Evolutionary conservation across 2,888 invertebrate species (phyloP), one percentile per base, ranked within the genome.

Genomic region (Yponomeuta cagnagella): DNA sequence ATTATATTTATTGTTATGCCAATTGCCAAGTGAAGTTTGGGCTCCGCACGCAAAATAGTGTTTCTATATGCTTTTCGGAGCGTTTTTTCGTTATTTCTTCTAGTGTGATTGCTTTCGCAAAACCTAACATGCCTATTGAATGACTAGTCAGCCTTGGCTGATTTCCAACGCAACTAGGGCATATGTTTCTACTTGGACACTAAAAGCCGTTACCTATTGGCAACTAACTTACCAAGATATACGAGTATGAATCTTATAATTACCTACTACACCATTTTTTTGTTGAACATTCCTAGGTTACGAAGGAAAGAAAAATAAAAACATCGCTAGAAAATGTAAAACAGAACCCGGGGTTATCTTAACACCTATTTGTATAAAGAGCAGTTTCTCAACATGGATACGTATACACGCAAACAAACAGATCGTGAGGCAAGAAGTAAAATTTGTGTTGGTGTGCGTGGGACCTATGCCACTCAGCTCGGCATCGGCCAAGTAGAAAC

Each of bases 121-220:
- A 58, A 58, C 4, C 52, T 58, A 58, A 58, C 52, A 33, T 9
- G 33, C 65, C 10, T 30, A 30, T 43, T 43, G 43, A 43, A 33
- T 65, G 65, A 23, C 67, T 52, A 52, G 48, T 23, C 68, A 68
- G 74, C 80, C 77, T 87, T 90, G 90, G 90, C 90, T 78, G 74
- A 75, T 74, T 80, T 89, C 90, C 90, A 90, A 86, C 79, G 74
- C 77, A 90, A 85, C 82, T 88, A 81, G 90, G 87, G 82, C 89
- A 86, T 79, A 76, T 80, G 77, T 77, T 58, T 79, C 79, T 82
- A 86, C 82, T 84, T 80, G 81, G 81, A 76, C 79, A 78, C 79
- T 43, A 43, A 8, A 89, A 87, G 33, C 87, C 87, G 89, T 84
- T 86, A 84, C 86, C 8, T 43, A 43, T 43, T 90, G 88, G 90